phyloP scores from a whole-genome alignment of 1,140 invertebrate genomes.

The Cataglyphis hispanica region DNA sequence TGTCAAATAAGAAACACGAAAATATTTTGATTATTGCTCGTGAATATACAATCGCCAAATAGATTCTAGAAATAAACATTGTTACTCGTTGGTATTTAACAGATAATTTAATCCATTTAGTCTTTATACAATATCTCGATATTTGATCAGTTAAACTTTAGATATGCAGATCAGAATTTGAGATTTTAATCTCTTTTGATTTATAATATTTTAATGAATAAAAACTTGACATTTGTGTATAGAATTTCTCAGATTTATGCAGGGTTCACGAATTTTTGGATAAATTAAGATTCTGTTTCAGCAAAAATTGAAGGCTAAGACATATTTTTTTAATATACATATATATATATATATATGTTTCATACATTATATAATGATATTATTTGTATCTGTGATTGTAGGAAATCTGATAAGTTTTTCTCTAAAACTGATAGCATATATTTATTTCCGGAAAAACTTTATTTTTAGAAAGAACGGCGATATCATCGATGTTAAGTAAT shows the following conservation, averaged over 20 bases:
- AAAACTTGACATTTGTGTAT: constrained; percentile 7
- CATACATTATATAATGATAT: not conserved
- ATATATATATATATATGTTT: not conserved
- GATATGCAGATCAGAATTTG: not conserved
- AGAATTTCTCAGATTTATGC: not conserved
- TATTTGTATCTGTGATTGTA: not conserved
- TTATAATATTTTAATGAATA: not conserved
- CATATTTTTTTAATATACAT: not conserved
- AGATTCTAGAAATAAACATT: constrained; percentile 39
- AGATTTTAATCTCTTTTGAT: not conserved
- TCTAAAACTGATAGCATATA: not conserved
- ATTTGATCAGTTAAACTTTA: constrained; percentile 30
- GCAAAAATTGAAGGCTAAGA: not conserved
- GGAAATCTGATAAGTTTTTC: not conserved
- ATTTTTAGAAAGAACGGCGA: not conserved
- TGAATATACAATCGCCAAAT: constrained; percentile 13
- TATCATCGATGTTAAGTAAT: constrained; percentile 30
- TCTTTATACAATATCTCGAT: constrained; percentile 19
- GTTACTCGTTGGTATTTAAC: constrained; percentile 36
- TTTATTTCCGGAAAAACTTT: not conserved
- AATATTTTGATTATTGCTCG: constrained; percentile 38
- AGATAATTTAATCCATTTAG: constrained; percentile 32
- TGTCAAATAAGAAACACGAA: constrained; percentile 12
- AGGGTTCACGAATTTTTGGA: not conserved
- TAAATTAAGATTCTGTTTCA: not conserved